Percentiles rank a stretch among this genome's conserved stretches.
phyloP scores from a whole-genome alignment of 2,113 vertebrate genomes.

The Romanogobio albipinnatus region DNA sequence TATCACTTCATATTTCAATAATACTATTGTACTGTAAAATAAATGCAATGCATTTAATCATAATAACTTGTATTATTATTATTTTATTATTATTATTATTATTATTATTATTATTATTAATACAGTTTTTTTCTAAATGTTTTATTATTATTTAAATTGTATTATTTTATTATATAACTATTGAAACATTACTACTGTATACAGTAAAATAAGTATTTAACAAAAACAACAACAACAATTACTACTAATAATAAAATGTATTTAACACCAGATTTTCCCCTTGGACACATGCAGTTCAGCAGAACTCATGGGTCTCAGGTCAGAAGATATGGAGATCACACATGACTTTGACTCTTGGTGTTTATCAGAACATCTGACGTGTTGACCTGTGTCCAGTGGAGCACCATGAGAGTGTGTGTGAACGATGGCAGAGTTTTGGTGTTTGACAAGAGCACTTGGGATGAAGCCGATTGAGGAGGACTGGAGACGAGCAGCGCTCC shows the following conservation, averaged over 20 bases:
- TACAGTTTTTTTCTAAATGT: too few relatives aligned
- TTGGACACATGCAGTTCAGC: neutral
- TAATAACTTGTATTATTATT: neutral
- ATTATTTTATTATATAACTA: neutral
- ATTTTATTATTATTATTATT: neutral
- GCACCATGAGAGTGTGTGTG: neutral
- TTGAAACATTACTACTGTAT: neutral
- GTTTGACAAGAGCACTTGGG: neutral
- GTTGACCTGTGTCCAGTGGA: neutral
- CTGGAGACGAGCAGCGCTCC: slow-evolving; percentile 32
- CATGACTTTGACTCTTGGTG: neutral
- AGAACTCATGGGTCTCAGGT: neutral
- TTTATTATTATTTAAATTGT: neutral
- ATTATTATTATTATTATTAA: neutral
- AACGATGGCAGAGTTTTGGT: neutral
- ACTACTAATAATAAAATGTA: neutral
- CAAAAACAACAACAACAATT: neutral
- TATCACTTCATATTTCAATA: neutral
- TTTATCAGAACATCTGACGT: neutral
- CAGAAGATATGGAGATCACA: neutral
- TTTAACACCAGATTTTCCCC: too few relatives aligned
- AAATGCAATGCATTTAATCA: neutral
- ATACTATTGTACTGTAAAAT: neutral
- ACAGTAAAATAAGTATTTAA: neutral
- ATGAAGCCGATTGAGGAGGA: neutral